These are phyloP conservation scores for Centroberyx gerrardi DNA, from an alignment of 2,797 vertebrate genomes.

Conservation along the genomic window DNA sequence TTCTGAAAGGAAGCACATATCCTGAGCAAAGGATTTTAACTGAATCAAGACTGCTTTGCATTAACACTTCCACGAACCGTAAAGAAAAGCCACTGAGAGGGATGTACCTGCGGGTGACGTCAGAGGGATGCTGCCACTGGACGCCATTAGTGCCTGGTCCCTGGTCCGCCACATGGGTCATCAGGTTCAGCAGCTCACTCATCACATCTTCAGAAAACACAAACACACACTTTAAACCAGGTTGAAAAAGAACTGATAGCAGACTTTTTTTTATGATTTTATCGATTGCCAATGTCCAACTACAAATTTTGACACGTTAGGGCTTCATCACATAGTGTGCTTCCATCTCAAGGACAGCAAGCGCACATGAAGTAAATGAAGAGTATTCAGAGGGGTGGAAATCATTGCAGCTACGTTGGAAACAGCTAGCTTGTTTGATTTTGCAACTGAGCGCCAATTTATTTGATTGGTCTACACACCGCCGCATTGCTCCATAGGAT, in stretches of 20 bases:
- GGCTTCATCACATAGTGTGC: no score
- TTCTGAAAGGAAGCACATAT: constrained; percentile 77
- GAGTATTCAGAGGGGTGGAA: no score
- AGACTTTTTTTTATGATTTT: no score
- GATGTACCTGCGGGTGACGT: constrained; percentile 85
- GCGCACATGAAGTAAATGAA: no score
- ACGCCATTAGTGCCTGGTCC: constrained; percentile 19
- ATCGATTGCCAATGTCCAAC: no score
- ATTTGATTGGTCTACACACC: no score
- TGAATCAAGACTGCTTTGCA: neutral
- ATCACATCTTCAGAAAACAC: constrained; percentile 73
- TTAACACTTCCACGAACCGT: neutral
- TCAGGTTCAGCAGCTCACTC: constrained; percentile 81
- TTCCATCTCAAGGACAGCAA: no score
- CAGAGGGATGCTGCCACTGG: constrained; percentile 85
- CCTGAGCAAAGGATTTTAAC: neutral
- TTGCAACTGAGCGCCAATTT: no score
- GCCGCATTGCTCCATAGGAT: no score
- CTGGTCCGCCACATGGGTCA: constrained; percentile 76
- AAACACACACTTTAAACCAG: neutral
- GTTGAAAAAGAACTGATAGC: neutral
- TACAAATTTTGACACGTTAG: no score
- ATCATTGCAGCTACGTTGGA: no score
- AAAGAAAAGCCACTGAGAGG: neutral
- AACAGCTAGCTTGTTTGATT: no score